phyloP scores from a whole-genome alignment of 2,888 invertebrate genomes.

The Drosophila nigricruria region DNA sequence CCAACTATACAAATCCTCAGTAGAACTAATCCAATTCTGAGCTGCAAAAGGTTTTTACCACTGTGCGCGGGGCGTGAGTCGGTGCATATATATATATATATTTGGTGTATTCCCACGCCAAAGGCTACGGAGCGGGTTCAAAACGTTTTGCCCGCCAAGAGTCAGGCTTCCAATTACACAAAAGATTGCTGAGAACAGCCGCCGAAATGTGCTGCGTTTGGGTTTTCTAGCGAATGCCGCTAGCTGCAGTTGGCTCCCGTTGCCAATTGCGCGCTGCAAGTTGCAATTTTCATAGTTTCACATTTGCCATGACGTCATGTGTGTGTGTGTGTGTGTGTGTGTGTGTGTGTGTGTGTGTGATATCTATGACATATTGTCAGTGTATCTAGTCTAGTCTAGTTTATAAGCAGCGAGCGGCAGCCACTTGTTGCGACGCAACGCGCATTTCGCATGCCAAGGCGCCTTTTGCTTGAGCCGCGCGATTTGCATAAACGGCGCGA shows the following conservation, averaged over 20 bases:
- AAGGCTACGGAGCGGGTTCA: slow-evolving; percentile 72
- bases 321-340: no score
- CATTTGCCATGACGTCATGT: slow-evolving; percentile 48
- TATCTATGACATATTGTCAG: slow-evolving; percentile 54
- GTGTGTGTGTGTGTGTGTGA: no score
- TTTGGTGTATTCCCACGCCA: slow-evolving; percentile 66
- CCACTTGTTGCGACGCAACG: slow-evolving; percentile 48
- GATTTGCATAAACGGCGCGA: slow-evolving; percentile 73
- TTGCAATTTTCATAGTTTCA: slow-evolving; percentile 16
- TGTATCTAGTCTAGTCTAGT: slow-evolving; percentile 4
- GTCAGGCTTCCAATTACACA: slow-evolving; percentile 76
- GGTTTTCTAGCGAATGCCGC: slow-evolving; percentile 53
- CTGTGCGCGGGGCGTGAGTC: slow-evolving; percentile 37
- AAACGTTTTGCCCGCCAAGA: slow-evolving; percentile 72
- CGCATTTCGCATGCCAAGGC: slow-evolving; percentile 50
- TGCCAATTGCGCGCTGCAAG: slow-evolving; percentile 31
- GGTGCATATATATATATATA: slow-evolving; percentile 9
- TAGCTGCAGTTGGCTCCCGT: slow-evolving; percentile 15
- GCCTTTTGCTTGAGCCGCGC: slow-evolving; percentile 39
- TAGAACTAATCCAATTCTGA: no score
- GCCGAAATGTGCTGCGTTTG: slow-evolving; percentile 71
- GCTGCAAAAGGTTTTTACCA: no score
- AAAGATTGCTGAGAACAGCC: slow-evolving; percentile 74
- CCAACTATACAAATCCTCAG: no score
- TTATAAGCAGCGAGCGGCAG: not conserved